Evolutionary conservation across 2,113 vertebrate species (phyloP).

Genomic region (Orcinus orca): DNA sequence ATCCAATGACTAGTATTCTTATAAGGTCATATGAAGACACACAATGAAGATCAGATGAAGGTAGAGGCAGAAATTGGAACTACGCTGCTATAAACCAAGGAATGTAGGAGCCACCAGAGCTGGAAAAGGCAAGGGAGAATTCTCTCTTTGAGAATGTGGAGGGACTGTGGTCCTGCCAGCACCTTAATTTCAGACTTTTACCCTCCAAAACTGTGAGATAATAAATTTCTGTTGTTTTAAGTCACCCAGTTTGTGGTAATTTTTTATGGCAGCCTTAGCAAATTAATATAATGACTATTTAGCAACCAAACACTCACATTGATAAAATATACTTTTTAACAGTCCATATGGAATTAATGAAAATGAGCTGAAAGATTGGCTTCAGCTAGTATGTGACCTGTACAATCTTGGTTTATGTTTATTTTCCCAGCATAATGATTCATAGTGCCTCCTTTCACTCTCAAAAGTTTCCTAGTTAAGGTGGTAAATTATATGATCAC

Average conservation of each 20-base stretch:
- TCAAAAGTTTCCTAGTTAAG: neutral
- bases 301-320: neutral
- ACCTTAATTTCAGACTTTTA: neutral
- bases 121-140: too few relatives aligned
- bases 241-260: neutral
- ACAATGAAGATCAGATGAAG: neutral
- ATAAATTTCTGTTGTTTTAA: neutral
- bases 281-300: neutral
- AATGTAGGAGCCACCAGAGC: neutral
- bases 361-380: neutral
- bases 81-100: neutral
- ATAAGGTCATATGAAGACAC: neutral
- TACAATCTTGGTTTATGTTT: neutral
- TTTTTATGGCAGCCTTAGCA: neutral
- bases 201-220: neutral
- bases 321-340: neutral
- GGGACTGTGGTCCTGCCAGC: neutral
- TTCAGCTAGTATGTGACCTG: neutral
- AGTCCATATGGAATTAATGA: neutral
- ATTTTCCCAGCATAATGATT: neutral
- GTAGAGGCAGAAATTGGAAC: neutral
- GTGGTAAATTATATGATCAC: neutral
- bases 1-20: neutral
- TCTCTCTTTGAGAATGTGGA: neutral
- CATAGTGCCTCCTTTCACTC: neutral